Conservation (phyloP, 2,888 invertebrate genomes). For the Parochlus steinenii region DNA sequence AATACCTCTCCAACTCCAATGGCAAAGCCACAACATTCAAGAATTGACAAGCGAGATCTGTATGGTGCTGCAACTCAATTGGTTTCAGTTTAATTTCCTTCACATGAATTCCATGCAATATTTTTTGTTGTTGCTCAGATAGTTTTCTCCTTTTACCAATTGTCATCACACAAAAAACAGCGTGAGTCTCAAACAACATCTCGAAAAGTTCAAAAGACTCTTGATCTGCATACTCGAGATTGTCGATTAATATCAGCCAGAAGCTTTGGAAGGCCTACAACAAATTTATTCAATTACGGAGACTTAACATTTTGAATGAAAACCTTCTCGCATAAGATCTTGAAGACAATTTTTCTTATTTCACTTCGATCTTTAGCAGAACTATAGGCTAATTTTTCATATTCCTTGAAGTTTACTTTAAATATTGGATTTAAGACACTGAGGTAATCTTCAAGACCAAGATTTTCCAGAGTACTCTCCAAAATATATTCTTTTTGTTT, state of each 20-base stretch:
- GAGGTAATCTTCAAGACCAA: slow-evolving; percentile 25
- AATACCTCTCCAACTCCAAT: slow-evolving; percentile 43
- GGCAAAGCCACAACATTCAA: slow-evolving; percentile 44
- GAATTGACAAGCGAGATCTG: slow-evolving; percentile 44
- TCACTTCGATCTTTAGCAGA: slow-evolving; percentile 19
- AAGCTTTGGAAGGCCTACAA: slow-evolving; percentile 18
- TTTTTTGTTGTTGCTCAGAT: slow-evolving; percentile 8
- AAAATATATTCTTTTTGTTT: slow-evolving; percentile 29
- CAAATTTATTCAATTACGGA: slow-evolving; percentile 2
- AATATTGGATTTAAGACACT: slow-evolving; percentile 34
- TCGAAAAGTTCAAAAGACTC: slow-evolving; percentile 36
- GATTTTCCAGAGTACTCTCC: slow-evolving; percentile 20
- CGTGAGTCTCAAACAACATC: slow-evolving; percentile 30
- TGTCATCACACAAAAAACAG: slow-evolving; percentile 26
- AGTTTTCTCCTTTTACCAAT: slow-evolving; percentile 15
- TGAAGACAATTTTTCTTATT: slow-evolving; percentile 26
- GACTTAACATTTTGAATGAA: slow-evolving; percentile 17
- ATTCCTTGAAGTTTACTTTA: slow-evolving; percentile 29
- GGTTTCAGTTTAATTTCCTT: slow-evolving; percentile 30
- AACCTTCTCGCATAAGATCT: slow-evolving; percentile 28
- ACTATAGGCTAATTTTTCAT: slow-evolving; percentile 1
- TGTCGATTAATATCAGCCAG: slow-evolving; percentile 23
- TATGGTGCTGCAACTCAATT: slow-evolving; percentile 40
- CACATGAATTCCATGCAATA: slow-evolving; percentile 19
- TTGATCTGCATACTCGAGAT: slow-evolving; percentile 34